Evolutionary conservation across 2,888 invertebrate species (phyloP), one percentile per base, ranked within the genome.

Genomic region (Pogonocherus hispidulus): DNA sequence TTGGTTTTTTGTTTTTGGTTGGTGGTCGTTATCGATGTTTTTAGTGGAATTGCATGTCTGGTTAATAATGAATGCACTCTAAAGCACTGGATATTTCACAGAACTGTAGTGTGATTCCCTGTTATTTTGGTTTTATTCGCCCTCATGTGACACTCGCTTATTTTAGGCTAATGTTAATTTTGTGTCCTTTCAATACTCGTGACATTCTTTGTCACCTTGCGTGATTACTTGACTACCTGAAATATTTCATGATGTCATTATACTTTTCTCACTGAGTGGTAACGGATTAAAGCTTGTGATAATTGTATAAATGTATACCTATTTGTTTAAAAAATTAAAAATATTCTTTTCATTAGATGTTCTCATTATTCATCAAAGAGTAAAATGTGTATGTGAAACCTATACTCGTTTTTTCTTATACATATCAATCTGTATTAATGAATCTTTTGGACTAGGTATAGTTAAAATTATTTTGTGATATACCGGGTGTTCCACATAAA

Each of bases 41-140:
- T 84, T 84, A 84, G 84, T 84, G 84, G 84, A 84, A 84, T 84
- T 83, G 84, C 82, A 81, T 84, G 84, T 84, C 82, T 77, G 79
- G 77, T 84, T 80, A 84, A 84, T 83, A 83, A 84, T 84, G 81
- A 78, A 84, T 81, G 82, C 77, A 74, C 76, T 76, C 78, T 76
- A 78, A 77, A 80, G 77, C 77, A 75, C 79, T 82, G 81, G 81
- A 83, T 82, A 83, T 84, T 84, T 83, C 79, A 83, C 80, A 76
- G 78, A 78, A 80, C 77, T 82, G 78, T 82, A 81, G 82, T 83
- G 82, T 81, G 82, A 82, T 83, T 83, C 83, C 81, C 79, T 81
- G 82, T 82, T 81, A 80, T 81, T 81, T 79, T 77, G 75, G 76
- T 78, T 78, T 77, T 79, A 78, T 77, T 79, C 41, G 44, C 23